Evolutionary conservation across 2,797 vertebrate genomes (phyloP), one percentile per base, ranked within the genome.

Genomic region (Semotilus atromaculatus): DNA sequence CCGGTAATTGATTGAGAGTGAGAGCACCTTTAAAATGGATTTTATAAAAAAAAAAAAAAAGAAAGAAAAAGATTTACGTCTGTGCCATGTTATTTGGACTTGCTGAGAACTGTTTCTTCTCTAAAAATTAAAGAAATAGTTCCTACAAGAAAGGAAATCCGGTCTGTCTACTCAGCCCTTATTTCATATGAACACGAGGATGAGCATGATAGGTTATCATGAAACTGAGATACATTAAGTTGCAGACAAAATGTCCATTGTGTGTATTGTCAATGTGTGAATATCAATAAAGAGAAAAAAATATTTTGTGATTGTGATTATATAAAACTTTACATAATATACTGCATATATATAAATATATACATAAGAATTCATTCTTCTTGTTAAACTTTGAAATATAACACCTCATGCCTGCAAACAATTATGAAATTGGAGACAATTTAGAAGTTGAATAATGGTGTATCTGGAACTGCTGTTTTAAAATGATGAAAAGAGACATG

Each of bases 231-330:
- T 13, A 23, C 72, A 51, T 19, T 4, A 6, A 16, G 7, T 64
- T 86, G 11, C 55, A 74, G 23, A 82, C 21, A 70, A 68, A 80
- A 72, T 55, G 60, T 53, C 23, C 13, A 2, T 7, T 72, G 9
- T 73, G 29, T 79, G 58, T 74, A 67, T 74, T 48, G 62, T 64
- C 62, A 72, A 68, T 16, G 10, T 68, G 19, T 79, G 45, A 26
- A 62, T 51, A 66, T 80, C 31, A 80, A 68, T 80, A 80, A 84
- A 80, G 5, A 70, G 11, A 34, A 66, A 43, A 23, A 66, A 34
- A 1, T 1, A 31, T 31, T 18, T 10, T 60, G 66, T 71, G 64
- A 38, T 81, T 60, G 67, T 58, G 40, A 62, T 64, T 11, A 10
- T 11, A 10, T 64, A 66, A 7, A 53, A 34, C 14, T 18, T 34